Evolutionary conservation across 2,888 invertebrate species (phyloP), one percentile per base, ranked within the genome.

Genomic region (Boloria euphrosyne): DNA sequence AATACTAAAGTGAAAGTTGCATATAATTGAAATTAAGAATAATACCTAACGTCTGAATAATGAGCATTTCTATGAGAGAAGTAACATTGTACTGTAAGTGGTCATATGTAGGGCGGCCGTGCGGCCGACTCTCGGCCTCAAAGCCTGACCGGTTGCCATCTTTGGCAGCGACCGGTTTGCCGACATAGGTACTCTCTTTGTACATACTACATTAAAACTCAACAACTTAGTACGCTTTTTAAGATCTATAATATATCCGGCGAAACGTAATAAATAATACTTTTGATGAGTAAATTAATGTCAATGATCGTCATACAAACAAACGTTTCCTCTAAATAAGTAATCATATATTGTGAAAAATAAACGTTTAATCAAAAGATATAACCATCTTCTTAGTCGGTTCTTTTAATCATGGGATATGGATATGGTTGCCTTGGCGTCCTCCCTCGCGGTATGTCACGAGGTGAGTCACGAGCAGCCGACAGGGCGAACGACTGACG

Each of bases 151-250:
- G 85, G 89, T 85, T 87, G 76, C 90, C 90, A 85, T 90, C 86
- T 90, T 89, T 85, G 90, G 90, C 72, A 76, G 77, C 80, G 83
- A 90, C 91, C 90, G 91, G 91, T 90, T 90, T 83, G 76, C 77
- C 76, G 80, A 81, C 82, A 80, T 81, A n/a, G n/a, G n/a, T n/a
- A 81, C 77, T 78, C 69, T 70, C 78, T 79, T 80, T 78, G 77
- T 77, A 80, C 73, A 72, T 79, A 83, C 82, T 82, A 81, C 78
- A 84, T 61, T 80, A 80, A 83, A 78, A 82, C 80, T 81, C 78
- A 80, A 77, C 44, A 53, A 53, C 27, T 47, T 44, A 46, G 46
- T 62, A 62, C 43, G 62, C 52, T 53, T 54, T 59, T 59, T 38
- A 50, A 49, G 49, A 59, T 6, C 49, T 59, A 17, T 50, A 31